These are phyloP conservation scores for Homalodisca vitripennis DNA, from an alignment of 1,140 invertebrate genomes.

Conservation along the genomic window DNA sequence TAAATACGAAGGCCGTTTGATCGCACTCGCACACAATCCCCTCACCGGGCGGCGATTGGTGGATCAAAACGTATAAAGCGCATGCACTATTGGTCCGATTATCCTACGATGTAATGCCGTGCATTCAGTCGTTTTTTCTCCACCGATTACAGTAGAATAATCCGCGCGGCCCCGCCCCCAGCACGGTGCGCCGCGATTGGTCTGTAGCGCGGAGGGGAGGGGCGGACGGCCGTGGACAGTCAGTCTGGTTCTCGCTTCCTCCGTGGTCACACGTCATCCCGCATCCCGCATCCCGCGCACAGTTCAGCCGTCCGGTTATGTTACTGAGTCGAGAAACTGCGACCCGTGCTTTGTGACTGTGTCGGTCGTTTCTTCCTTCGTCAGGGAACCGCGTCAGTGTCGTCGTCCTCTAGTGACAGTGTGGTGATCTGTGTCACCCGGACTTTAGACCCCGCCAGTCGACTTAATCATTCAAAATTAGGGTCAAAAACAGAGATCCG, in stretches of 20 bases:
- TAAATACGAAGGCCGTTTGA: too few relatives aligned
- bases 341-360: too few relatives aligned
- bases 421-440: neutral
- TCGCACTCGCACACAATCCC: neutral
- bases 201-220: neutral
- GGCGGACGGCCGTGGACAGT: neutral
- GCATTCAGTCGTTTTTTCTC: constrained; percentile 19
- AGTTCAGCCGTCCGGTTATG: too few relatives aligned
- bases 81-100: constrained; percentile 26
- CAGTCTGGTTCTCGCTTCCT: constrained; percentile 14
- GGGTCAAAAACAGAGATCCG: constrained; percentile 85
- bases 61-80: constrained; percentile 22
- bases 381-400: too few relatives aligned
- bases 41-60: neutral
- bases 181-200: constrained; percentile 1
- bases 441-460: neutral
- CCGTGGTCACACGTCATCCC: too few relatives aligned
- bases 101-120: constrained; percentile 9
- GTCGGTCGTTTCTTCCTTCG: too few relatives aligned
- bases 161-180: constrained; percentile 2
- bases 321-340: too few relatives aligned
- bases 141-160: constrained; percentile 19
- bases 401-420: too few relatives aligned
- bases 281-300: too few relatives aligned
- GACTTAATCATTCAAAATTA: constrained; percentile 71